These are phyloP conservation scores for Euphysa ruthae DNA, from an alignment of 30 jellyfish, hydroid and myxozoan genomes.

Conservation along the genomic window DNA sequence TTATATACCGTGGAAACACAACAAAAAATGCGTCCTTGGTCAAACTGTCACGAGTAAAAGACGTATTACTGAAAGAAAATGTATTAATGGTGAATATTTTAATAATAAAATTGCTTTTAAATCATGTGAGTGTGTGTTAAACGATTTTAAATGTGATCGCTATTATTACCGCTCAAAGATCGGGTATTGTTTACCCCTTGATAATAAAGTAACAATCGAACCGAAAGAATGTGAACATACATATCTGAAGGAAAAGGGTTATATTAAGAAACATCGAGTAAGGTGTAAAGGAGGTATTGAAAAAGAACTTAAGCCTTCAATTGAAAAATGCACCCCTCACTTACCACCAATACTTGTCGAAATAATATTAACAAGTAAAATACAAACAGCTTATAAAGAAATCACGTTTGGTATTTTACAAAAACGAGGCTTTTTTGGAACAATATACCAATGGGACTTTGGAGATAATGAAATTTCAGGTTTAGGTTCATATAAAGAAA, in stretches of 20 bases:
- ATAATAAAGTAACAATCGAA: slow-evolving; percentile 31
- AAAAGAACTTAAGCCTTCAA: slow-evolving; percentile 41
- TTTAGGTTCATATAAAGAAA: slow-evolving; percentile 33
- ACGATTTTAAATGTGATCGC: slow-evolving; percentile 74
- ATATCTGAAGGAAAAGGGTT: slow-evolving; percentile 55
- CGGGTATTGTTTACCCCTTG: slow-evolving; percentile 54
- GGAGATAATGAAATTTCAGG: slow-evolving; percentile 32
- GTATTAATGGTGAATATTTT: slow-evolving; percentile 34
- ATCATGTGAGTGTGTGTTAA: slow-evolving; percentile 51
- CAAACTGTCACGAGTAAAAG: slow-evolving; percentile 40
- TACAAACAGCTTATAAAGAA: slow-evolving; percentile 39
- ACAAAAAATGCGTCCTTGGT: slow-evolving; percentile 17
- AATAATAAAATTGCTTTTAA: slow-evolving; percentile 20
- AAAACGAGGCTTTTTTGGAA: slow-evolving; percentile 42
- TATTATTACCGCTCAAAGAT: slow-evolving; percentile 23
- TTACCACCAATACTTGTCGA: slow-evolving; percentile 55
- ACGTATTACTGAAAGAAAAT: slow-evolving; percentile 23
- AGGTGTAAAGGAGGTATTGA: slow-evolving; percentile 72
- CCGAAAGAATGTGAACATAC: slow-evolving; percentile 46
- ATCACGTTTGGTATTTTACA: slow-evolving; percentile 34
- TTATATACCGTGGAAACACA: slow-evolving; percentile 44
- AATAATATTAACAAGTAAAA: slow-evolving; percentile 25
- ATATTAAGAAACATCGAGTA: slow-evolving; percentile 44
- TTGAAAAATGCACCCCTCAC: slow-evolving; percentile 48
- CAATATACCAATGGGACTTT: slow-evolving; percentile 61